These are phyloP conservation scores for Trinectes maculatus DNA, from an alignment of 2,113 vertebrate genomes.

Conservation along the genomic window DNA sequence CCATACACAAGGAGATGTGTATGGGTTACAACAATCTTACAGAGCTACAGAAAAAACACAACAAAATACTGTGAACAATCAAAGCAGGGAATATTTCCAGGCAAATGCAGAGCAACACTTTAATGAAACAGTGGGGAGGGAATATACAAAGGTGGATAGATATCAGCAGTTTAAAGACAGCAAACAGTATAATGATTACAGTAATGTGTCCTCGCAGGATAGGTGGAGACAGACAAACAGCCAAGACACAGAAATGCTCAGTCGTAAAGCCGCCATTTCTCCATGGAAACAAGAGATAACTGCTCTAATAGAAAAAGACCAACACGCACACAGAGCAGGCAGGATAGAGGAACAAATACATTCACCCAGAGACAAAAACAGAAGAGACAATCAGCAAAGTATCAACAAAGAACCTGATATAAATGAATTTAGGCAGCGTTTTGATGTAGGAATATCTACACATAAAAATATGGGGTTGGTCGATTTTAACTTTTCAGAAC, in stretches of 20 bases:
- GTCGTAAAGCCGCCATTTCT: slow-evolving; percentile 29
- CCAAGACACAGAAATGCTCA: slow-evolving; percentile 50
- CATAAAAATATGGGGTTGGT: slow-evolving; percentile 20
- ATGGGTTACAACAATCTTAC: slow-evolving; percentile 32
- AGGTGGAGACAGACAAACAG: slow-evolving; percentile 52
- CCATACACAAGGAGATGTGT: slow-evolving; percentile 15
- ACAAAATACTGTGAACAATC: slow-evolving; percentile 46
- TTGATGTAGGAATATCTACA: slow-evolving; percentile 5
- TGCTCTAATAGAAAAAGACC: slow-evolving; percentile 63
- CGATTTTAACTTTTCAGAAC: slow-evolving; percentile 35
- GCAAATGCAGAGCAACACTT: slow-evolving; percentile 52
- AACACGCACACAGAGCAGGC: slow-evolving; percentile 46
- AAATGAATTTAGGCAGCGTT: slow-evolving; percentile 14
- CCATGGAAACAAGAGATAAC: slow-evolving; percentile 67
- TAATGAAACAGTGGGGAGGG: slow-evolving; percentile 59
- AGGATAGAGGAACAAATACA: slow-evolving; percentile 39
- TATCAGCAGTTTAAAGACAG: slow-evolving; percentile 59
- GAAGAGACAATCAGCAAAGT: slow-evolving; percentile 31
- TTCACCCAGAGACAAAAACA: slow-evolving; percentile 35
- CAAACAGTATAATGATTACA: slow-evolving; percentile 42
- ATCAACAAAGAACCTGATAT: slow-evolving; percentile 29
- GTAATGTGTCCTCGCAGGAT: slow-evolving; percentile 60
- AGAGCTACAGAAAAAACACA: slow-evolving; percentile 35
- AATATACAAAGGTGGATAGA: slow-evolving; percentile 48
- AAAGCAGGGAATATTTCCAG: slow-evolving; percentile 59